Conservation (phyloP, 2,888 invertebrate species). For the Parnassius apollo region DNA sequence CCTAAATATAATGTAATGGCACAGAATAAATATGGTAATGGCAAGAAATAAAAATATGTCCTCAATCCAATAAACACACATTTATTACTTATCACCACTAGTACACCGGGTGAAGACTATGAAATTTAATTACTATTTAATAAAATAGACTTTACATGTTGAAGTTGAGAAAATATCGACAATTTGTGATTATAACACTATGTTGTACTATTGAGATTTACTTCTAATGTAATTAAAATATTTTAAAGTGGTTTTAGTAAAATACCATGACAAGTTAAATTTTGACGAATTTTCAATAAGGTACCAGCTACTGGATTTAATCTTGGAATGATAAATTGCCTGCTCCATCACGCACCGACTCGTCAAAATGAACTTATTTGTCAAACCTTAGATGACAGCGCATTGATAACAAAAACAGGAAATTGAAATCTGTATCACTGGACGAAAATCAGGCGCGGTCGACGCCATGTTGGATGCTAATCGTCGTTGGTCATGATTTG, state of each 20-base stretch:
- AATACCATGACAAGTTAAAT: conserved; percentile 21
- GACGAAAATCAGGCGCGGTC: conserved; percentile 65
- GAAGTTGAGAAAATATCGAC: no score
- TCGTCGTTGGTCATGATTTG: conserved; percentile 65
- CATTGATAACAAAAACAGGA: conserved; percentile 72
- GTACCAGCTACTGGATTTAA: conserved; percentile 59
- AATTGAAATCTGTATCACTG: conserved; percentile 79
- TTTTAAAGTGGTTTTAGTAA: not conserved
- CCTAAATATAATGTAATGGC: no score
- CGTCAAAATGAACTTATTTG: conserved; percentile 80
- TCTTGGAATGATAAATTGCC: conserved; percentile 59
- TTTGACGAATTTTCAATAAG: conserved; percentile 22
- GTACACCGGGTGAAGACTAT: no score
- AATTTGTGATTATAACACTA: no score
- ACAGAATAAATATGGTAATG: no score
- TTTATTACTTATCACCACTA: no score
- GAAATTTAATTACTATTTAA: no score
- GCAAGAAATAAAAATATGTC: no score
- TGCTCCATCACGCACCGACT: conserved; percentile 60
- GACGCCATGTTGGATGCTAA: conserved; percentile 71
- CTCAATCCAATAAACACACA: no score
- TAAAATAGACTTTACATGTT: no score
- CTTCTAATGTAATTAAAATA: not conserved
- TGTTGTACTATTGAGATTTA: no score
- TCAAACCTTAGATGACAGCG: conserved; percentile 72